These are phyloP conservation scores for Whitmania pigra DNA, from an alignment of 1,140 invertebrate genomes.

Conservation along the genomic window DNA sequence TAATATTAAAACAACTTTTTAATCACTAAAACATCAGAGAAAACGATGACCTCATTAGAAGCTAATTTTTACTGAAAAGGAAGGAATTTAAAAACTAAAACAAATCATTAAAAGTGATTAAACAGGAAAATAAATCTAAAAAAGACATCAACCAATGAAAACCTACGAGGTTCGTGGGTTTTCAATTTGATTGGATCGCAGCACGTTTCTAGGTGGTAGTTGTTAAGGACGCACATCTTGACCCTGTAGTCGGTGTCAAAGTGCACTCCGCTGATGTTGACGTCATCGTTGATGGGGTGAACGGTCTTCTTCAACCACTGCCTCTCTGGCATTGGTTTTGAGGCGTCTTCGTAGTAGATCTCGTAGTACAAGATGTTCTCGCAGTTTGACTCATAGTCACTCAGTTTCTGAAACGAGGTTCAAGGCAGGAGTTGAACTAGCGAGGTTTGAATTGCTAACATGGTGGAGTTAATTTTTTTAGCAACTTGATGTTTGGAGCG, in stretches of 20 bases:
- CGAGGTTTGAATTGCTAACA: neutral
- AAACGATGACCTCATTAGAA: too few species aligned
- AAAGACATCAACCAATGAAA: too few species aligned
- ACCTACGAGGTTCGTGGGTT: too few species aligned
- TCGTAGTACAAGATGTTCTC: conserved; percentile 22
- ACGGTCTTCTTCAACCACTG: conserved; percentile 1
- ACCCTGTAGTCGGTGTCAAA: conserved; percentile 16
- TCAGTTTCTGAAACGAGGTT: conserved; percentile 4
- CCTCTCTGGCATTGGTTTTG: neutral
- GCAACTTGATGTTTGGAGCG: neutral
- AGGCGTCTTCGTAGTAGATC: conserved; percentile 11
- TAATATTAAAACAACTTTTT: too few species aligned
- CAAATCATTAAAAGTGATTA: too few species aligned
- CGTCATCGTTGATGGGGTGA: neutral
- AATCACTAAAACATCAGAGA: too few species aligned
- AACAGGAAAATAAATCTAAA: too few species aligned
- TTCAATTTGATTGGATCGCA: conserved; percentile 12
- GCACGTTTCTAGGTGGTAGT: neutral
- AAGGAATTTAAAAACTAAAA: too few species aligned
- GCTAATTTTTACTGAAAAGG: too few species aligned
- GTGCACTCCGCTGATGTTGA: conserved; percentile 7
- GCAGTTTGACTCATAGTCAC: conserved; percentile 14
- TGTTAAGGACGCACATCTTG: conserved; percentile 19
- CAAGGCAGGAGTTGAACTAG: neutral
- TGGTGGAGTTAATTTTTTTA: neutral